Percentiles rank a stretch among this genome's conserved stretches.
Evolutionary conservation across 1,140 invertebrate species (phyloP).

Genomic region (Drosophila rhopaloa): DNA sequence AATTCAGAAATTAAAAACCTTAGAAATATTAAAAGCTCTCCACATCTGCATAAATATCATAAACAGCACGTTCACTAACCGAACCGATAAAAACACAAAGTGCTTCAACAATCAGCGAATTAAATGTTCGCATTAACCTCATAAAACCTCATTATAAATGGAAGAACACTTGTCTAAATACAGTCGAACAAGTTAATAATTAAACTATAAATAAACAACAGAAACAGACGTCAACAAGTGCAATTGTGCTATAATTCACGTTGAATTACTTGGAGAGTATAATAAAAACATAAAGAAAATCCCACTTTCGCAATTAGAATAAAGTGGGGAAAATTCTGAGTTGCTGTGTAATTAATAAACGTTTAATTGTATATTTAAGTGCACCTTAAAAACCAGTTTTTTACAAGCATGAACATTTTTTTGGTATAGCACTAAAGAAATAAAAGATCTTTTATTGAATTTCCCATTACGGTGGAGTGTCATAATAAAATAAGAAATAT

Average conservation of each 20-base stretch:
- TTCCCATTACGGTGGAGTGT: no score
- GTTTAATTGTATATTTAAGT: slow-evolving; percentile 1
- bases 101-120: slow-evolving; percentile 16
- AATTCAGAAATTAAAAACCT: slow-evolving; percentile 7
- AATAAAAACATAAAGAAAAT: slow-evolving; percentile 24
- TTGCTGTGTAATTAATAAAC: slow-evolving; percentile 9
- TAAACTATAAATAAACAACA: slow-evolving; percentile 53
- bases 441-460: no score
- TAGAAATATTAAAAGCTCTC: slow-evolving; percentile 6
- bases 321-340: slow-evolving; percentile 28
- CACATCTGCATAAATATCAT: neutral
- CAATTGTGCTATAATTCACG: slow-evolving; percentile 24
- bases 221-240: slow-evolving; percentile 42
- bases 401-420: no score
- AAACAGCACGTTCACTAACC: slow-evolving; percentile 24
- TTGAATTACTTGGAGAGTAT: slow-evolving; percentile 17
- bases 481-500: no score
- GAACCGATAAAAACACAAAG: slow-evolving; percentile 10
- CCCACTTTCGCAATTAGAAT: slow-evolving; percentile 38
- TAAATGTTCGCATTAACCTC: slow-evolving; percentile 36
- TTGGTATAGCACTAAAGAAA: no score
- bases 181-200: slow-evolving; percentile 35
- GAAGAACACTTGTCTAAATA: slow-evolving; percentile 49
- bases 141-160: slow-evolving; percentile 25
- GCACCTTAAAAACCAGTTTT: neutral